Percentiles rank a stretch among this genome's conserved stretches.
These are phyloP conservation scores for Aradophagus sp. DNA, from an alignment of 1,140 invertebrate genomes.

Conservation along the genomic window DNA sequence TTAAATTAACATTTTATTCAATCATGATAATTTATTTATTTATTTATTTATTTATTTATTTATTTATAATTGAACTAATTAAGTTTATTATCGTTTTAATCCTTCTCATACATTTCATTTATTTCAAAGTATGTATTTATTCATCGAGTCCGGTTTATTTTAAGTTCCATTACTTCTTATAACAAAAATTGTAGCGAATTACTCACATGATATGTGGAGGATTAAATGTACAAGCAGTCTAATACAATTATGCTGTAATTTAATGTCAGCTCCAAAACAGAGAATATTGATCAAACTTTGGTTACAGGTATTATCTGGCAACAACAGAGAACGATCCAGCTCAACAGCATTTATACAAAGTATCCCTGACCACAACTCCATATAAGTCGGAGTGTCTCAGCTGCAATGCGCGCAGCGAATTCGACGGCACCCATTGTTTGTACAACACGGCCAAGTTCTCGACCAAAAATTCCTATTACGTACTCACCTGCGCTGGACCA, in stretches of 20 bases:
- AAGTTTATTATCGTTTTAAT: no score
- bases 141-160: no score
- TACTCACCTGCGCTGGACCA: conserved; percentile 85
- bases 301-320: conserved; percentile 81
- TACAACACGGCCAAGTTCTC: conserved; percentile 84
- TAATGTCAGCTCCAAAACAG: conserved; percentile 19
- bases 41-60: no score
- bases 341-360: conserved; percentile 79
- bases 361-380: conserved; percentile 64
- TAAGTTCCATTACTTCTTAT: no score
- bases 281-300: conserved; percentile 44
- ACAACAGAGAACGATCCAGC: conserved; percentile 78
- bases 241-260: conserved; percentile 19
- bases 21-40: no score
- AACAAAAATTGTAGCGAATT: no score
- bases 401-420: conserved; percentile 74
- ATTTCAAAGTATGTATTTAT: no score
- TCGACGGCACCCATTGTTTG: conserved; percentile 77
- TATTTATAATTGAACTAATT: no score
- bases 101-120: no score
- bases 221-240: no score
- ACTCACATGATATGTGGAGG: no score
- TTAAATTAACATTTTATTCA: no score
- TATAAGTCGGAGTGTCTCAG: conserved; percentile 77
- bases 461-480: conserved; percentile 79